Evolutionary conservation across 2,113 vertebrate genomes (phyloP).

Genomic region (Cettia cetti): DNA sequence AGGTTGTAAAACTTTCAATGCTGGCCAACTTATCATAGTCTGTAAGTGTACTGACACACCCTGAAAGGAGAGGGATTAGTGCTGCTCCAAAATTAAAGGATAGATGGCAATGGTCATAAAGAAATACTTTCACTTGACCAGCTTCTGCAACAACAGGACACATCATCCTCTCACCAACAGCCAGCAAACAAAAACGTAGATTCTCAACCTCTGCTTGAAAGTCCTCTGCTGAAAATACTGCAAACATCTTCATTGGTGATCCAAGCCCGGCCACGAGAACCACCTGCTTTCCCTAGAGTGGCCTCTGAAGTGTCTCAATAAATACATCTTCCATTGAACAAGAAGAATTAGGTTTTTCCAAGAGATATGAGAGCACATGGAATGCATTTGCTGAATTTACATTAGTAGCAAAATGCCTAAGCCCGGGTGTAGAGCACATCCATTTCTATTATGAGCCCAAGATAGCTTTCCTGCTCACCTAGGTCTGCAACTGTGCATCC

Average conservation of each 20-base stretch:
- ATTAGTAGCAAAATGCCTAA: neutral
- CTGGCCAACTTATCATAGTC: conserved; percentile 36
- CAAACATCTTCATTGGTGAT: neutral
- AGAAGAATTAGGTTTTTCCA: neutral
- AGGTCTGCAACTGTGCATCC: neutral
- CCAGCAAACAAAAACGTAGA: neutral
- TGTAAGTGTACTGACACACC: conserved; percentile 24
- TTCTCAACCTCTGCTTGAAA: neutral
- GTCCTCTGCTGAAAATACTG: neutral
- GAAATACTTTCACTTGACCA: conserved; percentile 35
- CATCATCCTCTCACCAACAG: neutral
- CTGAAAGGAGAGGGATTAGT: conserved; percentile 40
- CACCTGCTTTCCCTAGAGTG: neutral
- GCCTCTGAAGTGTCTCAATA: neutral
- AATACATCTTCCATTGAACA: neutral
- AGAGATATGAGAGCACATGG: neutral
- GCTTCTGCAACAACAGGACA: neutral
- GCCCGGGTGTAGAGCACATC: neutral
- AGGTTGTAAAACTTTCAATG: conserved; percentile 22
- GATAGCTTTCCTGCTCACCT: accelerated
- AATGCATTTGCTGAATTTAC: neutral
- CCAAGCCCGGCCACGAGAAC: neutral
- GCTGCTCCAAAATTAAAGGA: conserved; percentile 29
- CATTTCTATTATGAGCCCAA: accelerated
- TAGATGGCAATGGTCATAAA: conserved; percentile 14